These are phyloP conservation scores for Calonectris borealis DNA, from an alignment of 2,113 vertebrate species.

Conservation along the genomic window DNA sequence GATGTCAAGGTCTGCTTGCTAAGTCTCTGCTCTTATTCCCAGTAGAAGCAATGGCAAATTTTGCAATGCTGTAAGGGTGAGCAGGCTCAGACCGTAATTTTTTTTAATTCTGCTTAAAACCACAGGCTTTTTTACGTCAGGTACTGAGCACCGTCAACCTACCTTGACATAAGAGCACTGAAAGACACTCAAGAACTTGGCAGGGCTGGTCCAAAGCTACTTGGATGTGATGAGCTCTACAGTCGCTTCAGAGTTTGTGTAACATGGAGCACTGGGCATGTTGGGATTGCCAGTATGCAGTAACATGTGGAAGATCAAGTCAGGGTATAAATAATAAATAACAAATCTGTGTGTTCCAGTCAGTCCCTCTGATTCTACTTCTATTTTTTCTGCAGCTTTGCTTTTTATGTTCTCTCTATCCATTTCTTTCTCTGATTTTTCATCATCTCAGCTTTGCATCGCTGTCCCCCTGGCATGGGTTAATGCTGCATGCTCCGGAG, in stretches of 20 bases:
- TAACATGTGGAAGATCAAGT: constrained; percentile 25
- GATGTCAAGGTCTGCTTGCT: background rate
- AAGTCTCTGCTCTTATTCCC: background rate
- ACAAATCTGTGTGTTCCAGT: constrained; percentile 40
- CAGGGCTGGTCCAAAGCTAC: background rate
- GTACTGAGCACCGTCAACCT: background rate
- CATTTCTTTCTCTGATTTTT: background rate
- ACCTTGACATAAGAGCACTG: background rate
- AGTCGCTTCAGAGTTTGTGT: background rate
- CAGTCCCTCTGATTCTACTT: constrained; percentile 35
- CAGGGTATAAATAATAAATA: constrained; percentile 60
- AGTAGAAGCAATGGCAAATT: background rate
- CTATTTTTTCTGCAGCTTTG: constrained; percentile 15
- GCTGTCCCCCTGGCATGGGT: background rate
- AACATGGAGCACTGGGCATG: background rate
- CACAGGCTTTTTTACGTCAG: background rate
- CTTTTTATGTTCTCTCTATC: constrained; percentile 12
- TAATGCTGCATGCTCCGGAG: background rate
- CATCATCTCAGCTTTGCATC: background rate
- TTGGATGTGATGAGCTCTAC: background rate
- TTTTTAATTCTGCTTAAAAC: background rate
- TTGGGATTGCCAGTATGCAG: background rate
- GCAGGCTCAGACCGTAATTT: background rate
- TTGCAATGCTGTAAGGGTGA: background rate
- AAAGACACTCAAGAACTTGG: background rate